These are phyloP conservation scores for Gryllus bimaculatus DNA, from an alignment of 1,140 invertebrate genomes.

Conservation along the genomic window DNA sequence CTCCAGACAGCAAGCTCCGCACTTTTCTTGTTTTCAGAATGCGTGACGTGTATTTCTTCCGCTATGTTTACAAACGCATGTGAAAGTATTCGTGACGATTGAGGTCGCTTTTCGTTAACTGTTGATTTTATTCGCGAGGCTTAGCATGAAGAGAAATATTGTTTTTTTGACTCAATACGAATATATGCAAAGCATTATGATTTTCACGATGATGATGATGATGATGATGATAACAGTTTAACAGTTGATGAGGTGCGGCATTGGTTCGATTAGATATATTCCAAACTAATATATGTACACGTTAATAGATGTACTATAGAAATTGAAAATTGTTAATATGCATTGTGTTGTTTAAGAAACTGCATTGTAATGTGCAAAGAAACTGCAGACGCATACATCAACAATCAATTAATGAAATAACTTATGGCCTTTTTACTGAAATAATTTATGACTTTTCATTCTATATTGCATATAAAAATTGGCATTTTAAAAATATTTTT, in stretches of 20 bases:
- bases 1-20: neutral
- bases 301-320: neutral
- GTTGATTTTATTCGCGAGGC: neutral
- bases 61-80: neutral
- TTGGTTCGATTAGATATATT: too few species aligned
- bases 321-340: neutral
- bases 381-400: neutral
- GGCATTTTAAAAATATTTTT: too few species aligned
- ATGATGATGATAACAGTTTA: too few species aligned
- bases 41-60: neutral
- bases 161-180: too few species aligned
- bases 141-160: too few species aligned
- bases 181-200: too few species aligned
- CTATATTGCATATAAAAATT: too few species aligned
- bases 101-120: neutral
- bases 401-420: too few species aligned
- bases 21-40: neutral
- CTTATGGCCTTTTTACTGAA: too few species aligned
- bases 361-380: neutral
- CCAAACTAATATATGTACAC: neutral
- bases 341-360: neutral
- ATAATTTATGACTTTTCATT: too few species aligned
- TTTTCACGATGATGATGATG: too few species aligned
- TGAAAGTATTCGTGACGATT: slow-evolving; percentile 14
- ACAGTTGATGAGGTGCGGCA: too few species aligned